phyloP scores from a whole-genome alignment of 2,888 invertebrate genomes.

The Pyrochroa serraticornis region DNA sequence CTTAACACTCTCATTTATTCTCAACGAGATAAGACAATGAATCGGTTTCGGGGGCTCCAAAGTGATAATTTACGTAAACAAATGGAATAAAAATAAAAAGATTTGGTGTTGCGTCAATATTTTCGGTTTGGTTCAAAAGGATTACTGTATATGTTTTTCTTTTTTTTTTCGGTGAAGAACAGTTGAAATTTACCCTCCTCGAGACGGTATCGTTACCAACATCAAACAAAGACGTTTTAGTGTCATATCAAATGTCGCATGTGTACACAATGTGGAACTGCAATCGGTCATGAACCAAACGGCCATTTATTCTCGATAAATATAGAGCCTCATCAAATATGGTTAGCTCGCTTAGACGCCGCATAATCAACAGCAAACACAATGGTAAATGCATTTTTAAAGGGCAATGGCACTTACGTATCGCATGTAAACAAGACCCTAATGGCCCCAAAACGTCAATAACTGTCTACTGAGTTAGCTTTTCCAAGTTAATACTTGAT shows the following conservation, averaged over 20 bases:
- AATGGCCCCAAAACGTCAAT: too few species aligned
- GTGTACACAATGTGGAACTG: slow-evolving; percentile 33
- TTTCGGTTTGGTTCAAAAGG: slow-evolving; percentile 14
- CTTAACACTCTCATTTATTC: slow-evolving; percentile 10
- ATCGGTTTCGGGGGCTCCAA: slow-evolving; percentile 13
- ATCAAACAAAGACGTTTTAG: slow-evolving; percentile 40
- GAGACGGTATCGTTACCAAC: slow-evolving; percentile 23
- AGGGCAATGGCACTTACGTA: too few species aligned
- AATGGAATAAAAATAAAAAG: slow-evolving; percentile 11
- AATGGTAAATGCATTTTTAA: too few species aligned
- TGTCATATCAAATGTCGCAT: slow-evolving; percentile 35
- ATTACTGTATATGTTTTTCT: background rate
- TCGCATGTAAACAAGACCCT: too few species aligned
- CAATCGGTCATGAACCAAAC: slow-evolving; percentile 38
- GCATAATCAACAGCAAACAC: slow-evolving; percentile 20
- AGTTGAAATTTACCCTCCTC: background rate
- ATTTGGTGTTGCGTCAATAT: slow-evolving; percentile 8
- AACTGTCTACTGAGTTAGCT: too few species aligned
- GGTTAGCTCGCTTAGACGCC: slow-evolving; percentile 14
- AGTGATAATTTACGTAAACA: slow-evolving; percentile 21
- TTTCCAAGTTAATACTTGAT: too few species aligned
- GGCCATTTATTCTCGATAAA: slow-evolving; percentile 30
- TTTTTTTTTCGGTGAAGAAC: background rate
- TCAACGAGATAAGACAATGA: slow-evolving; percentile 20
- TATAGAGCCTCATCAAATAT: slow-evolving; percentile 21